A percentile compares a stretch with the other conserved stretches of the same genome.
phyloP scores from a whole-genome alignment of 2,113 vertebrate genomes.

The Crotalus tigris region DNA sequence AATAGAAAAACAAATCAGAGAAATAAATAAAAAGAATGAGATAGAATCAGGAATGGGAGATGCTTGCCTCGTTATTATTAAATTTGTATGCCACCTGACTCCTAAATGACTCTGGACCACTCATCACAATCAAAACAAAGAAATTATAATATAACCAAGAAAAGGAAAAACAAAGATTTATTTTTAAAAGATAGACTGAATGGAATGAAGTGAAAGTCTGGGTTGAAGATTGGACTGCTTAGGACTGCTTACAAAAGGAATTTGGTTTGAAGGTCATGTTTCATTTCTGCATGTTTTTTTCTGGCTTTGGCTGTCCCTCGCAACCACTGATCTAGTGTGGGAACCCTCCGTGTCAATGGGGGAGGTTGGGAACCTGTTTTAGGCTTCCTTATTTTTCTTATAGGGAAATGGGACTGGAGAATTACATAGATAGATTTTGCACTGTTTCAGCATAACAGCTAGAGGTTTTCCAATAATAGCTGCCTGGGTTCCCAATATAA shows the following conservation, averaged over 20 bases:
- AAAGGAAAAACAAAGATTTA: background rate
- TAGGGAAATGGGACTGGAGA: background rate
- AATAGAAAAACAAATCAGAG: background rate
- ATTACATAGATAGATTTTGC: background rate
- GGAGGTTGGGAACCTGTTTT: background rate
- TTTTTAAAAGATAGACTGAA: background rate
- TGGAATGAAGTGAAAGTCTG: background rate
- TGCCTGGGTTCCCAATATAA: background rate
- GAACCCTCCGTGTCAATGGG: background rate
- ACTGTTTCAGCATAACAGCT: background rate
- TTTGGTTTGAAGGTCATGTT: background rate
- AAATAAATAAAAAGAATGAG: background rate
- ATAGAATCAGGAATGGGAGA: background rate
- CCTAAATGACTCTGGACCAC: background rate
- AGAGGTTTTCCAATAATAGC: background rate
- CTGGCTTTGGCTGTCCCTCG: background rate
- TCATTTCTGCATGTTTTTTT: background rate
- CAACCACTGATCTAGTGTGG: background rate
- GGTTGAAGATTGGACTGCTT: background rate
- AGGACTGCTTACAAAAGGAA: background rate
- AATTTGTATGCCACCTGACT: background rate
- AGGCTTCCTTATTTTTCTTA: background rate
- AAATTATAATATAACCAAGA: background rate
- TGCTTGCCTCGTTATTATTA: background rate
- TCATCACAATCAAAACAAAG: background rate